Evolutionary conservation across 2,797 vertebrate species (phyloP), one percentile per base, ranked within the genome.

Genomic region (Avahi laniger): DNA sequence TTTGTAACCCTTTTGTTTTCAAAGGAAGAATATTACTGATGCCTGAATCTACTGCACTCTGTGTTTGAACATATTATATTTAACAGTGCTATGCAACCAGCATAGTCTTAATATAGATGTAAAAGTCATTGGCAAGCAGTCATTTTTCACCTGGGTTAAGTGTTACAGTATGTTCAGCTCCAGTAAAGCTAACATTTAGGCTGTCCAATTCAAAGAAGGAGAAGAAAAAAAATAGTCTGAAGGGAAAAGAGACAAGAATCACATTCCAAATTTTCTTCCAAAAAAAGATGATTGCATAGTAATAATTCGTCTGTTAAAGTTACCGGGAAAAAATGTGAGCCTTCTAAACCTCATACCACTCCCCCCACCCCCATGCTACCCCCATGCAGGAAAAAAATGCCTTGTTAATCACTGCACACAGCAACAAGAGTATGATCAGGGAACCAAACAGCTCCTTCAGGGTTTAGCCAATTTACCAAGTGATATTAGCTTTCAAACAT

Each of bases 121-220:
- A 93, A 95, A 97, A 95, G 94, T 94, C 96, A 89, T 20, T 81
- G 96, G 95, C 86, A 94, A 95, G 81, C 59, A 88, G 38, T 95
- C 70, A 54, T 72, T 95, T 96, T 95, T 97, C 93, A 98, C 91
- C 97, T 96, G 83, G 84, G 89, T 75, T 96, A 94, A 97, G 87
- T 63, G 82, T 73, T 86, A 78, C 85, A 72, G 92, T 81, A n/a
- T 94, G 92, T 79, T 96, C 75, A 22, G n/a, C 46, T 61, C 41
- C 59, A 30, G 92, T 72, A 95, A 97, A 95, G 87, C 48, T 94
- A 91, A 96, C 93, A 97, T 93, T 92, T 93, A 94, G 88, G 72
- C 78, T 91, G 73, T 95, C 97, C 94, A 93, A 92, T 73, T 90
- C 82, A 70, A 95, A 78, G 83, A 52, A 78, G 35, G 20, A 41